phyloP scores from a whole-genome alignment of 1,140 invertebrate species.

The Scaptomyza montana region DNA sequence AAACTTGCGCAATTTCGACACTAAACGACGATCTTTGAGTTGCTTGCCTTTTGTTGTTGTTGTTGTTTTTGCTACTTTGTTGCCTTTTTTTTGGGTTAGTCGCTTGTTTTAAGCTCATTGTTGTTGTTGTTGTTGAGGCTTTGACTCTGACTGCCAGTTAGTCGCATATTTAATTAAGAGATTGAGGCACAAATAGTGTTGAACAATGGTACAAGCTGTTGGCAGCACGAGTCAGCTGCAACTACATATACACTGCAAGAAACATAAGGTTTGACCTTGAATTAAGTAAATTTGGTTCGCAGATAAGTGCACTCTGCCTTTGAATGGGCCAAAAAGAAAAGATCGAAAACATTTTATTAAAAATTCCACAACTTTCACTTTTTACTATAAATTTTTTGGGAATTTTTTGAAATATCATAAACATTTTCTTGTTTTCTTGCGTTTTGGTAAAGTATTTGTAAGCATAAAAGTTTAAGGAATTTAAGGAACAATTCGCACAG shows the following conservation, averaged over 20 bases:
- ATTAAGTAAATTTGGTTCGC: neutral
- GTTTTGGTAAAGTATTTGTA: too few species aligned
- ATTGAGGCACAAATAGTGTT: constrained; percentile 76
- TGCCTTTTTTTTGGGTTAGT: neutral
- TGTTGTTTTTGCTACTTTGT: constrained; percentile 2
- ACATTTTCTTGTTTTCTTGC: too few species aligned
- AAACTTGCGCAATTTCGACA: constrained; percentile 82
- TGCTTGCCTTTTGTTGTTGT: constrained; percentile 10
- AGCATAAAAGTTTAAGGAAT: neutral
- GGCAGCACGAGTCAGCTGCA: constrained; percentile 57
- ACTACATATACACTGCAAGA: constrained; percentile 51
- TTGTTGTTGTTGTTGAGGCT: constrained; percentile 18
- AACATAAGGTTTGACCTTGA: neutral
- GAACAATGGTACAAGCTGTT: constrained; percentile 70
- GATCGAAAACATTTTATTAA: too few species aligned
- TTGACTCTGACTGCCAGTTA: constrained; percentile 53
- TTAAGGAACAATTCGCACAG: too few species aligned
- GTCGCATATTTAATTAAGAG: constrained; percentile 83
- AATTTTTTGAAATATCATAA: neutral
- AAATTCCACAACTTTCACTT: neutral
- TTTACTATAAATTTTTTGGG: too few species aligned
- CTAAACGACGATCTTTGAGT: constrained; percentile 71
- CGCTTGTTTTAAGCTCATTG: constrained; percentile 6
- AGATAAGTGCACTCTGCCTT: neutral
- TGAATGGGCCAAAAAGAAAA: too few species aligned